Conservation (phyloP, 1,140 invertebrate species). For the Hycleus phaleratus region DNA sequence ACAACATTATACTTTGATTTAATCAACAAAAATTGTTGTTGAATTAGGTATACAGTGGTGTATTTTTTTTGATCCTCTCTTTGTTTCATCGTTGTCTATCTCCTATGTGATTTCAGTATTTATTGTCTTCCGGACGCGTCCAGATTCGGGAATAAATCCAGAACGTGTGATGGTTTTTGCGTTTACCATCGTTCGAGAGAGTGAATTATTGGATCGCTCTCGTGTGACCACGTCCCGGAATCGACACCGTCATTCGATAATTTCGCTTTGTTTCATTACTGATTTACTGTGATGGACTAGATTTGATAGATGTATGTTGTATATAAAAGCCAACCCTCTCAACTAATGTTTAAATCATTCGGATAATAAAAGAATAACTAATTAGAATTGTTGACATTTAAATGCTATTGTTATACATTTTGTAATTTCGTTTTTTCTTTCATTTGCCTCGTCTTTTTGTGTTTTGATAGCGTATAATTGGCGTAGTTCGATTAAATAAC, state of each 20-base stretch:
- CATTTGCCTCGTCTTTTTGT: conserved; percentile 1
- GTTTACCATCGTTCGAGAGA: conserved; percentile 4
- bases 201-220: conserved; percentile 12
- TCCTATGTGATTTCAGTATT: not conserved
- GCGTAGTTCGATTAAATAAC: conserved; percentile 1
- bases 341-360: no score
- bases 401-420: no score
- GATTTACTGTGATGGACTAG: conserved; percentile 1
- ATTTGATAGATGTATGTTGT: not conserved
- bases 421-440: not conserved
- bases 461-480: conserved; percentile 1
- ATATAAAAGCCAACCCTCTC: no score
- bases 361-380: no score
- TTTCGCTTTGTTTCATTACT: conserved; percentile 13
- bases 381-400: no score
- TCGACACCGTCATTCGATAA: conserved; percentile 8
- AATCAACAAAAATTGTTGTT: no score
- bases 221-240: conserved; percentile 10
- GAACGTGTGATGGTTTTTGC: not conserved
- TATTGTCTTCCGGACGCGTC: conserved; percentile 12
- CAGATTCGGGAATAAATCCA: conserved; percentile 9
- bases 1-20: no score
- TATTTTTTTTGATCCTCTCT: no score
- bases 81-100: no score
- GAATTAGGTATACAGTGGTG: no score